These are phyloP conservation scores for Caranx melampygus DNA, from an alignment of 2,113 vertebrate genomes.

Conservation along the genomic window DNA sequence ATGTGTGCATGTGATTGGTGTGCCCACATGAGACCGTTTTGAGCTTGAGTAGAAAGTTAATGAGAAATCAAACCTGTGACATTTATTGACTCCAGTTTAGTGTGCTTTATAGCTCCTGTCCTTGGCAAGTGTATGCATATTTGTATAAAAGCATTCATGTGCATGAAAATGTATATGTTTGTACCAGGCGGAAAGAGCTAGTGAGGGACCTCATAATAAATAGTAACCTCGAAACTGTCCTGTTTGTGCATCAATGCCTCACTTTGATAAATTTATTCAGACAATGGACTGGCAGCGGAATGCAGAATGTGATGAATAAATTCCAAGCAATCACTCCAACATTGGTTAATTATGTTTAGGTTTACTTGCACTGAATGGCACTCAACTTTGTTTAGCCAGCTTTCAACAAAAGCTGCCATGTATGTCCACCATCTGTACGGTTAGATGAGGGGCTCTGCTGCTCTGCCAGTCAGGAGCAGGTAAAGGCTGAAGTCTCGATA, in stretches of 20 bases:
- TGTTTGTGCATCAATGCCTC: slow-evolving; percentile 8
- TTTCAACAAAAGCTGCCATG: not conserved
- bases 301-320: slow-evolving; percentile 5
- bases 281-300: not conserved
- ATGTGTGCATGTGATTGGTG: slow-evolving; percentile 22
- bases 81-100: slow-evolving; percentile 34
- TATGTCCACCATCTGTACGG: slow-evolving; percentile 10
- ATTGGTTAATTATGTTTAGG: not conserved
- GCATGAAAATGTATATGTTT: slow-evolving; percentile 8
- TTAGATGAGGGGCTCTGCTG: not conserved
- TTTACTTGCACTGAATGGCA: not conserved
- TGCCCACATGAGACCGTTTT: slow-evolving; percentile 30
- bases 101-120: not conserved
- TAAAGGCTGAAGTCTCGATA: slow-evolving; percentile 4
- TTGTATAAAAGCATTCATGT: slow-evolving; percentile 4
- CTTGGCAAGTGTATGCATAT: not conserved
- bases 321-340: not conserved
- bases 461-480: slow-evolving; percentile 21
- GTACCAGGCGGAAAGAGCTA: not conserved
- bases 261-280: not conserved
- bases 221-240: not conserved
- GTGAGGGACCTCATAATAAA: slow-evolving; percentile 2
- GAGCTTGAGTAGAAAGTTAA: slow-evolving; percentile 53
- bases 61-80: slow-evolving; percentile 42
- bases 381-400: not conserved